phyloP scores from a whole-genome alignment of 2,113 vertebrate genomes.

The Rhinichthys klamathensis region DNA sequence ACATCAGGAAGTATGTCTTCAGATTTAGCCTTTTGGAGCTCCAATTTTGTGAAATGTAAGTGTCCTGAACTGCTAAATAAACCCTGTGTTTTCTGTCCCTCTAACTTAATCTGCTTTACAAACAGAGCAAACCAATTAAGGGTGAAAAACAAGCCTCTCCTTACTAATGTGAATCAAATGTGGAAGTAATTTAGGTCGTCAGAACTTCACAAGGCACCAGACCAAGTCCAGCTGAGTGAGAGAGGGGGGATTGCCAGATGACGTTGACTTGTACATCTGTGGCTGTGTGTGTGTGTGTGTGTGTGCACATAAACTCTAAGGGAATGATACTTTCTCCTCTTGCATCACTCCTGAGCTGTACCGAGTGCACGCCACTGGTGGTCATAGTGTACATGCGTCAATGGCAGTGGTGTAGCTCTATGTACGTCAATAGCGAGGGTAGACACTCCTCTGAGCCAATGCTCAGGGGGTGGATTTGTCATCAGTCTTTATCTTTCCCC shows the following conservation, averaged over 20 bases:
- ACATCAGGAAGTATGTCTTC: background rate
- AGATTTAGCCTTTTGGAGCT: background rate
- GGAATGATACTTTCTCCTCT: conserved; percentile 56
- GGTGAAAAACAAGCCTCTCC: conserved; percentile 25
- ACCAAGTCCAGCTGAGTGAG: conserved; percentile 62
- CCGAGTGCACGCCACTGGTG: conserved; percentile 28
- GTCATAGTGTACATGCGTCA: conserved; percentile 53
- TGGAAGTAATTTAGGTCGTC: conserved; percentile 66
- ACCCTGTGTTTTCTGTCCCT: conserved; percentile 30
- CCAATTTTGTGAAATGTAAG: background rate
- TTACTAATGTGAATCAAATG: conserved; percentile 65
- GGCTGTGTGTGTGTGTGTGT: conserved; percentile 37
- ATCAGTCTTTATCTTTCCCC: conserved; percentile 51
- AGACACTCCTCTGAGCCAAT: conserved; percentile 37
- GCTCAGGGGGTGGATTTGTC: conserved; percentile 51
- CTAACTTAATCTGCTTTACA: conserved; percentile 45
- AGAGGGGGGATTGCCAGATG: conserved; percentile 60
- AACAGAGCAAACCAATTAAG: conserved; percentile 47
- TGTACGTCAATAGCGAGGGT: conserved; percentile 58
- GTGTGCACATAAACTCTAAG: background rate
- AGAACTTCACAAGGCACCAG: conserved; percentile 27
- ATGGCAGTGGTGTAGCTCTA: conserved; percentile 15
- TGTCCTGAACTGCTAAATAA: conserved; percentile 25
- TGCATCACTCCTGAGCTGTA: conserved; percentile 51
- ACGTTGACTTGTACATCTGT: conserved; percentile 44